Conservation (phyloP, 2,797 vertebrate species). For the Halcyon chelicuti region DNA sequence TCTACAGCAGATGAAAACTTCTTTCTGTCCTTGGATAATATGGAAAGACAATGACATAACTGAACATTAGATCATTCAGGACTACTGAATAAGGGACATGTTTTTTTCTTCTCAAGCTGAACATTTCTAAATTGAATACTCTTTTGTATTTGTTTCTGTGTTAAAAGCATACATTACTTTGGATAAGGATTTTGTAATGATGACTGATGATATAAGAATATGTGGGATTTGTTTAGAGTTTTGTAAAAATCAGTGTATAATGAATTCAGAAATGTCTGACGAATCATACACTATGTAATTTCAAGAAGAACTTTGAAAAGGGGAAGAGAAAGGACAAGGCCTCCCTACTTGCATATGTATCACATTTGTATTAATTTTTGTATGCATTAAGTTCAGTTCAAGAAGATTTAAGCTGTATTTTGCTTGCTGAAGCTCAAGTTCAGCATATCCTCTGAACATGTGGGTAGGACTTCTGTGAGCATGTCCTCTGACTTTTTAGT, state of each 20-base stretch:
- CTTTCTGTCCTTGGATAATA: neutral
- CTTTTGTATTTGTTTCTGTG: neutral
- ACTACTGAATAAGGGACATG: neutral
- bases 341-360: neutral
- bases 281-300: neutral
- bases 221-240: neutral
- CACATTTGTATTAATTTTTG: neutral
- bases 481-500: neutral
- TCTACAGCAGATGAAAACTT: neutral
- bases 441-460: neutral
- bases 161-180: neutral
- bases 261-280: slow-evolving; percentile 14
- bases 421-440: neutral
- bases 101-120: neutral
- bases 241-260: slow-evolving; percentile 3
- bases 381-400: neutral
- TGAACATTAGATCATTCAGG: neutral
- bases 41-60: neutral
- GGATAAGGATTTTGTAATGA: neutral
- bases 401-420: neutral
- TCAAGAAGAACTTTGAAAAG: neutral
- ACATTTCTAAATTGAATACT: neutral
- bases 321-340: neutral
- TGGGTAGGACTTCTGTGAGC: slow-evolving; percentile 5
- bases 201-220: neutral